phyloP scores from a whole-genome alignment of 35 echinoderm and acorn worm genomes.

The Chiridota heheva region DNA sequence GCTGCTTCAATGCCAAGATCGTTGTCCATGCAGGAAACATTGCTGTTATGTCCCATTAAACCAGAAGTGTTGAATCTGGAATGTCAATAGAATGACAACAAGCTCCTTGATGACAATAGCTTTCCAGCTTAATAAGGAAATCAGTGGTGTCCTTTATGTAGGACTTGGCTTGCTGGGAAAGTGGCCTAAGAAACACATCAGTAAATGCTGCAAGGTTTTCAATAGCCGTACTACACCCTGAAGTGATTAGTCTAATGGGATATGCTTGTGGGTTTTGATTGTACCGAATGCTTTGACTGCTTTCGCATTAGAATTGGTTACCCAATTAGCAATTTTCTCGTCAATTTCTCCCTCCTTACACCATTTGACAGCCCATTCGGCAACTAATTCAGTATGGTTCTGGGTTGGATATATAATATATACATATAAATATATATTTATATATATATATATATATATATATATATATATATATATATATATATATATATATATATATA shows the following conservation, averaged over 20 bases:
- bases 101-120: too few relatives aligned
- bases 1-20: background rate
- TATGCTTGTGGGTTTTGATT: background rate
- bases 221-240: background rate
- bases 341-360: background rate
- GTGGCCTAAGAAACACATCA: background rate
- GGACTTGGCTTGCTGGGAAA: background rate
- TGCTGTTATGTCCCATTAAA: background rate
- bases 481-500: too few relatives aligned
- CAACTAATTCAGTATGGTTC: too few relatives aligned
- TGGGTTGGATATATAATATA: too few relatives aligned
- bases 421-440: too few relatives aligned
- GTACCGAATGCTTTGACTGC: background rate
- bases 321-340: background rate
- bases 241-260: background rate
- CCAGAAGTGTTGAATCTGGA: background rate
- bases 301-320: background rate
- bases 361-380: constrained; percentile 2
- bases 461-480: too few relatives aligned
- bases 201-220: background rate
- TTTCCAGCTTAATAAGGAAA: constrained; percentile 3
- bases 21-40: background rate
- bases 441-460: too few relatives aligned
- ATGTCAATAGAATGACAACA: too few relatives aligned
- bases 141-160: constrained; percentile 12